A percentile compares a stretch with the other conserved stretches of the same genome.
These are phyloP conservation scores for Volucella zonaria DNA, from an alignment of 2,888 invertebrate genomes.

Conservation along the genomic window DNA sequence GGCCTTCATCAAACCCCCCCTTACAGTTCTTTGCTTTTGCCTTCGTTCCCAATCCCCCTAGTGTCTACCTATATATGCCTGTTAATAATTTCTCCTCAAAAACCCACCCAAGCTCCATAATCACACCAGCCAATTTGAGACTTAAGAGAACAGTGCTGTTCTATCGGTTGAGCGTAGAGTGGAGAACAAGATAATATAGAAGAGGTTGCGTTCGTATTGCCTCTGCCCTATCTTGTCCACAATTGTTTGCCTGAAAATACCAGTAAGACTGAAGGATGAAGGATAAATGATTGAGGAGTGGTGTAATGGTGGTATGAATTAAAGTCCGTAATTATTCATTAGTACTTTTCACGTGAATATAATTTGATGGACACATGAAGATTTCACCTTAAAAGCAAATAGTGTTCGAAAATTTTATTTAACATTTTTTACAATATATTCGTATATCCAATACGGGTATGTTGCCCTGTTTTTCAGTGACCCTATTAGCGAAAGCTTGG, in stretches of 20 bases:
- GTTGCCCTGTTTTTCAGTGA: no score
- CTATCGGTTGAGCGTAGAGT: slow-evolving; percentile 52
- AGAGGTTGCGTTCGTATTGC: slow-evolving; percentile 57
- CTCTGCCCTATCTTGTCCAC: slow-evolving; percentile 33
- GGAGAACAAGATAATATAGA: slow-evolving; percentile 64
- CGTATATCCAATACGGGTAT: no score
- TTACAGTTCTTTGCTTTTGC: slow-evolving; percentile 5
- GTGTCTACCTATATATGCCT: slow-evolving; percentile 46
- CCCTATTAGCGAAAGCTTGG: no score
- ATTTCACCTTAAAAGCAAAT: slow-evolving; percentile 43
- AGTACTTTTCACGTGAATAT: slow-evolving; percentile 73
- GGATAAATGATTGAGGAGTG: slow-evolving; percentile 11
- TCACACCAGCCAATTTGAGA: slow-evolving; percentile 50
- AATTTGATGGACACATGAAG: slow-evolving; percentile 73
- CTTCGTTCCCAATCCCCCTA: no score
- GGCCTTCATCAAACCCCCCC: slow-evolving; percentile 58
- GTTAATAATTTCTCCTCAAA: slow-evolving; percentile 68
- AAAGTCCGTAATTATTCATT: slow-evolving; percentile 75
- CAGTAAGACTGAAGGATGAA: slow-evolving; percentile 50
- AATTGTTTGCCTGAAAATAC: slow-evolving; percentile 42
- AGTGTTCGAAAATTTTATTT: slow-evolving; percentile 4
- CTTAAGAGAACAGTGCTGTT: slow-evolving; percentile 71
- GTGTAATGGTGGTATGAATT: slow-evolving; percentile 55
- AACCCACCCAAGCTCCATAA: slow-evolving; percentile 47
- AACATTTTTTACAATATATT: neutral